Conservation (phyloP, 2,113 vertebrate species). For the Paradoxurus hermaphroditus region DNA sequence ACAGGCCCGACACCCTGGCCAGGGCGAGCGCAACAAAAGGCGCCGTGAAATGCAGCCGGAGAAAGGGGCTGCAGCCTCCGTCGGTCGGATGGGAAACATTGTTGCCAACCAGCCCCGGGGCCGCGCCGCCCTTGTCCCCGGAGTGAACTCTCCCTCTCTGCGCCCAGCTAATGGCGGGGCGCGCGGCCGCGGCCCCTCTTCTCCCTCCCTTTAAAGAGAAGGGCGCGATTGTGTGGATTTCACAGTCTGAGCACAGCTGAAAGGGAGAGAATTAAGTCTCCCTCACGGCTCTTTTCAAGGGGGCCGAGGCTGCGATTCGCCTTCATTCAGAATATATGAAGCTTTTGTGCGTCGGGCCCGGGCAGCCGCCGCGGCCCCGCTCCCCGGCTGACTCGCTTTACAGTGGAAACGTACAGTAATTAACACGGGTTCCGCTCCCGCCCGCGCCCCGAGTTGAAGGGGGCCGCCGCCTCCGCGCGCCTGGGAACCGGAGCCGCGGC, state of each 20-base stretch:
- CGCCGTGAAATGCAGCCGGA: not conserved
- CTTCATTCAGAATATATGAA: slow-evolving; percentile 35
- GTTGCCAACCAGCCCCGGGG: not conserved
- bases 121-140: slow-evolving; percentile 56
- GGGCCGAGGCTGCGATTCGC: slow-evolving; percentile 40
- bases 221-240: slow-evolving; percentile 35
- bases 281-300: slow-evolving; percentile 63
- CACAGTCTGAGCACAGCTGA: slow-evolving; percentile 46
- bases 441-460: not conserved
- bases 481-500: slow-evolving; percentile 41
- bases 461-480: slow-evolving; percentile 42
- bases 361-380: slow-evolving; percentile 32
- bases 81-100: not conserved
- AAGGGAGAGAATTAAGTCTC: slow-evolving; percentile 56
- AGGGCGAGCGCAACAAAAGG: not conserved
- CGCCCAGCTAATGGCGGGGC: slow-evolving; percentile 44
- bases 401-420: slow-evolving; percentile 47
- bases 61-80: not conserved
- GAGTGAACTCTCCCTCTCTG: slow-evolving; percentile 56
- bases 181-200: slow-evolving; percentile 46
- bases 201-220: not conserved
- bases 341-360: slow-evolving; percentile 57
- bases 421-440: slow-evolving; percentile 4
- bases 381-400: not conserved
- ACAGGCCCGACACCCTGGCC: not conserved